phyloP scores from a whole-genome alignment of 2,113 vertebrate genomes.

The Diphyllodes magnificus region DNA sequence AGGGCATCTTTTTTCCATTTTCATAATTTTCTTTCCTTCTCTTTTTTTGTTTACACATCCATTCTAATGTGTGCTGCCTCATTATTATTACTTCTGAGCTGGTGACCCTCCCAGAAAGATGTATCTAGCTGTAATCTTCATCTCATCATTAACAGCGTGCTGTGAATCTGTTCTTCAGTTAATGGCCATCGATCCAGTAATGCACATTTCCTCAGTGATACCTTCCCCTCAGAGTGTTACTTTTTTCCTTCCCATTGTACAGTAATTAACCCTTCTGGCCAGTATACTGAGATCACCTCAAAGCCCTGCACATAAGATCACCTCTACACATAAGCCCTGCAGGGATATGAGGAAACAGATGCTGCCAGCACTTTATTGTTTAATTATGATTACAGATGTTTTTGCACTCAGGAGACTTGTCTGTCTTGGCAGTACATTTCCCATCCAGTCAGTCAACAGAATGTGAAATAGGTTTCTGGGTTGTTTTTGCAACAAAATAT shows the following conservation, averaged over 20 bases:
- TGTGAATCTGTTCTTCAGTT: neutral
- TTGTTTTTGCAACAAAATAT: neutral
- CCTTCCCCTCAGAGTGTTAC: neutral
- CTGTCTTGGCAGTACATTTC: neutral
- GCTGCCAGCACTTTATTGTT: neutral
- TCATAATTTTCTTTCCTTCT: neutral
- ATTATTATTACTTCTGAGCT: neutral
- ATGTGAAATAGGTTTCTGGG: neutral
- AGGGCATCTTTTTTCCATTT: neutral
- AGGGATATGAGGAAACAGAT: neutral
- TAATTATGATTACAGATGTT: conserved; percentile 24
- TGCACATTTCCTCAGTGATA: neutral
- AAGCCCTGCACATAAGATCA: neutral
- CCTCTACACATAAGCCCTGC: neutral
- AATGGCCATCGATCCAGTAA: conserved; percentile 29
- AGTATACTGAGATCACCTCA: neutral
- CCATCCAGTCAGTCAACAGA: neutral
- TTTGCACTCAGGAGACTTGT: neutral
- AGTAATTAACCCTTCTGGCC: conserved; percentile 9
- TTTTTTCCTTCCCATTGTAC: neutral
- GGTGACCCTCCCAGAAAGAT: neutral
- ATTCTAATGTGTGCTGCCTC: neutral
- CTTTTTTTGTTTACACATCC: neutral
- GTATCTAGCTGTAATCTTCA: neutral
- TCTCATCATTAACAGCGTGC: conserved; percentile 16